Evolutionary conservation across 2,888 invertebrate species (phyloP).

Genomic region (Epiperipatus broadwayi): DNA sequence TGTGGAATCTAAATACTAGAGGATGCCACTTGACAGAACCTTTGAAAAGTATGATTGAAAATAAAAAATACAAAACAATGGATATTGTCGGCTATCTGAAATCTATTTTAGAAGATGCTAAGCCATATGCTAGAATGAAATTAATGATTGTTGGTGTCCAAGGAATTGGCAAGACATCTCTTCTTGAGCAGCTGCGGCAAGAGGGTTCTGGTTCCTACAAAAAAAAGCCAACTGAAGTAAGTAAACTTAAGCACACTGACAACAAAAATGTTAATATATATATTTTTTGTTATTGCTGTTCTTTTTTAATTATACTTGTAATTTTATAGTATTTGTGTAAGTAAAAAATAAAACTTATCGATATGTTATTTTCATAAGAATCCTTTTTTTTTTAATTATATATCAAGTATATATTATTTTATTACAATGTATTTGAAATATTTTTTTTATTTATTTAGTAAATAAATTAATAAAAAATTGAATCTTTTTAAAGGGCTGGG

Average conservation of each 20-base stretch:
- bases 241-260: too few relatives aligned
- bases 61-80: slow-evolving; percentile 82
- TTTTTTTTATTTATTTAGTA: slow-evolving; percentile 19
- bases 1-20: slow-evolving; percentile 86
- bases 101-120: slow-evolving; percentile 44
- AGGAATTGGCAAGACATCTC: slow-evolving; percentile 63
- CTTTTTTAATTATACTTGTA: slow-evolving; percentile 1
- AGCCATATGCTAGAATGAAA: slow-evolving; percentile 83
- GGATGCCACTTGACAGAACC: slow-evolving; percentile 76
- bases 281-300: too few relatives aligned
- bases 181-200: slow-evolving; percentile 65
- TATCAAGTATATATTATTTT: slow-evolving; percentile 5
- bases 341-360: background rate
- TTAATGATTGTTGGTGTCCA: slow-evolving; percentile 87
- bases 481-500: slow-evolving; percentile 57
- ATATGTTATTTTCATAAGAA: background rate
- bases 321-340: background rate
- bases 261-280: too few relatives aligned
- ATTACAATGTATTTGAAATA: slow-evolving; percentile 1
- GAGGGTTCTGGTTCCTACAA: slow-evolving; percentile 56
- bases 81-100: slow-evolving; percentile 79
- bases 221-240: slow-evolving; percentile 46
- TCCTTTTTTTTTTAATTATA: background rate
- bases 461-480: background rate
- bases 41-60: slow-evolving; percentile 64